phyloP scores from a whole-genome alignment of 2,113 vertebrate genomes.

The Peromyscus leucopus region DNA sequence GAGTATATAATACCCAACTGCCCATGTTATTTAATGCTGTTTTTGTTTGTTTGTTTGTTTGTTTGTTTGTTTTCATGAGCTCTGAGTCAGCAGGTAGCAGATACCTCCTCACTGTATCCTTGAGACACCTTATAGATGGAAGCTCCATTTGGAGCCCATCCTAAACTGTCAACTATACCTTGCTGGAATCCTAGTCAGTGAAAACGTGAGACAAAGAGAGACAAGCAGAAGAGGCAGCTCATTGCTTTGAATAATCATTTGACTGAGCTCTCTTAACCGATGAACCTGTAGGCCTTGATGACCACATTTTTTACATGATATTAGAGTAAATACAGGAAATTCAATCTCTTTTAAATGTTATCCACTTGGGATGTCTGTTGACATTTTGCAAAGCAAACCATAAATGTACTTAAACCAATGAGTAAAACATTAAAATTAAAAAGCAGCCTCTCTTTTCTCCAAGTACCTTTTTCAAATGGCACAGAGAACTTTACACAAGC shows the following conservation, averaged over 20 bases:
- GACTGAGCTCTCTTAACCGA: slow-evolving; percentile 45
- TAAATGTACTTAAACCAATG: slow-evolving; percentile 73
- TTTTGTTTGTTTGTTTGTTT: not conserved
- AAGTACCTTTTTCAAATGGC: slow-evolving; percentile 81
- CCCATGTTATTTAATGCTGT: not conserved
- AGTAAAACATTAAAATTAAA: slow-evolving; percentile 85
- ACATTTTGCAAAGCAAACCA: slow-evolving; percentile 82
- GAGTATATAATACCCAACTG: not conserved
- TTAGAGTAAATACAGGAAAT: slow-evolving; percentile 78
- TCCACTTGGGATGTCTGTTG: slow-evolving; percentile 76
- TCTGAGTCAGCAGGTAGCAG: not conserved
- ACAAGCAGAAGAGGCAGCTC: not conserved
- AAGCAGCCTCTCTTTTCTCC: slow-evolving; percentile 70
- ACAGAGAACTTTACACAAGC: slow-evolving; percentile 82
- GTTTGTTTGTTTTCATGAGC: slow-evolving; percentile 1
- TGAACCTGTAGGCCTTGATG: slow-evolving; percentile 72
- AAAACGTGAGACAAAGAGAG: not conserved
- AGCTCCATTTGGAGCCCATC: not conserved
- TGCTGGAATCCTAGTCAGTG: not conserved
- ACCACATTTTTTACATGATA: slow-evolving; percentile 66
- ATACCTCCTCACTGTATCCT: not conserved
- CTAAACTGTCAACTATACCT: not conserved
- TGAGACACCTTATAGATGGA: not conserved
- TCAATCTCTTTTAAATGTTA: slow-evolving; percentile 75
- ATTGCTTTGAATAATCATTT: slow-evolving; percentile 40